A percentile compares a stretch with the other conserved stretches of the same genome.
Evolutionary conservation across 2,113 vertebrate species (phyloP).

Genomic region (Eleginops maclovinus): DNA sequence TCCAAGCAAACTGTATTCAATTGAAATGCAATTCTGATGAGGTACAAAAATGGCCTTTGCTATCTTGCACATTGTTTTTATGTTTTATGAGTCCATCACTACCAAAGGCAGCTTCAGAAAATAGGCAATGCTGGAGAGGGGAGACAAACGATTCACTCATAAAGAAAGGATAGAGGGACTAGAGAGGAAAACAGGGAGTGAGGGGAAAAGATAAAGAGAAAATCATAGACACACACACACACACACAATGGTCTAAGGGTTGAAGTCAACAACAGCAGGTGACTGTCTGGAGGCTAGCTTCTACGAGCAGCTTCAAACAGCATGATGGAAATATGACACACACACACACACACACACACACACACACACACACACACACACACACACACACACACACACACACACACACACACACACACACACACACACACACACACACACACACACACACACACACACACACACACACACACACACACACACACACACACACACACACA

Average conservation of each 20-base stretch:
- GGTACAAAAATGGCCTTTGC: not conserved
- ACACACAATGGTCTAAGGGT: slow-evolving; percentile 20
- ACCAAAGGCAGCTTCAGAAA: slow-evolving; percentile 19
- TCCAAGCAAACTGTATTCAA: not conserved
- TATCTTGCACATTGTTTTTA: not conserved
- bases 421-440: slow-evolving; percentile 27
- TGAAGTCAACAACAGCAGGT: slow-evolving; percentile 64
- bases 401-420: slow-evolving; percentile 20
- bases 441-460: slow-evolving; percentile 25
- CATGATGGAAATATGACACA: slow-evolving; percentile 52
- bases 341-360: slow-evolving; percentile 13
- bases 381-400: slow-evolving; percentile 20
- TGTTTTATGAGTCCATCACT: slow-evolving; percentile 11
- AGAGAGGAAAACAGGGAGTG: slow-evolving; percentile 13
- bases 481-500: slow-evolving; percentile 24
- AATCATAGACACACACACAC: slow-evolving; percentile 28
- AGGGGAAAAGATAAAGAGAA: slow-evolving; percentile 9
- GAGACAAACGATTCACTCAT: slow-evolving; percentile 12
- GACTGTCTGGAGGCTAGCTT: slow-evolving; percentile 60
- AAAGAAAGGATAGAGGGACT: not conserved
- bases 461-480: slow-evolving; percentile 25
- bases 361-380: slow-evolving; percentile 25
- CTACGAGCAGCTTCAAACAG: slow-evolving; percentile 57
- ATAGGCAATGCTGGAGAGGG: not conserved
- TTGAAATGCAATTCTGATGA: not conserved